A percentile compares a stretch with the other conserved stretches of the same genome.
These are phyloP conservation scores for Porites evermanni DNA, from an alignment of 92 coral and sea anemone species.

Conservation along the genomic window DNA sequence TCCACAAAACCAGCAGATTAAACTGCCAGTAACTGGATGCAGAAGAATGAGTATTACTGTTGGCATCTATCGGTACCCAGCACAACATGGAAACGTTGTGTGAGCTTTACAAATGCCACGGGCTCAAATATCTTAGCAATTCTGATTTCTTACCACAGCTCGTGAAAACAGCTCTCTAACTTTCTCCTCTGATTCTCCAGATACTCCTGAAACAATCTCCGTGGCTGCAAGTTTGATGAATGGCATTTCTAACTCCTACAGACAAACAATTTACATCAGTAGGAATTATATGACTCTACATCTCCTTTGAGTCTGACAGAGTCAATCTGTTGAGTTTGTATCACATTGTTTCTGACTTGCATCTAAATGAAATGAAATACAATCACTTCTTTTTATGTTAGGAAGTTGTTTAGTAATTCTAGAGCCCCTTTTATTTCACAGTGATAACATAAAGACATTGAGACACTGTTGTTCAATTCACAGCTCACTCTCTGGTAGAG, in stretches of 20 bases:
- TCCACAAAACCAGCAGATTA: not conserved
- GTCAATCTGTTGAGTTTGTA: too few relatives aligned
- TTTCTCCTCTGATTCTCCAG: constrained; percentile 98
- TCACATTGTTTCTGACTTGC: too few relatives aligned
- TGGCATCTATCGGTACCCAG: constrained; percentile 33
- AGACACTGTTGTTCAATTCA: too few relatives aligned
- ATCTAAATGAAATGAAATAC: too few relatives aligned
- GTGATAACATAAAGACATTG: too few relatives aligned
- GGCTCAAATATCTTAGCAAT: not conserved
- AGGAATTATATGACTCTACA: too few relatives aligned
- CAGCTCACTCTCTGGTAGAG: too few relatives aligned
- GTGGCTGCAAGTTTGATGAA: constrained; percentile 95
- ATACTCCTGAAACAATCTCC: constrained; percentile 98
- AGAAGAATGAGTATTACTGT: constrained; percentile 13
- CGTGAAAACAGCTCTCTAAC: constrained; percentile 88
- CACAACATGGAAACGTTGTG: constrained; percentile 21
- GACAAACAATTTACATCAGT: not conserved
- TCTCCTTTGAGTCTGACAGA: too few relatives aligned
- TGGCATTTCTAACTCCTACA: constrained; percentile 90
- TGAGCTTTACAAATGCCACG: constrained; percentile 30
- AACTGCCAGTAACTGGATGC: not conserved
- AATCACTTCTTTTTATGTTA: too few relatives aligned
- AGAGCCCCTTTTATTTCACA: too few relatives aligned
- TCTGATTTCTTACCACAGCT: constrained; percentile 78
- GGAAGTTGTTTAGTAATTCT: too few relatives aligned